A percentile compares a stretch with the other conserved stretches of the same genome.
These are phyloP conservation scores for Delichon dasypus DNA, from an alignment of 2,797 vertebrate species.

Conservation along the genomic window DNA sequence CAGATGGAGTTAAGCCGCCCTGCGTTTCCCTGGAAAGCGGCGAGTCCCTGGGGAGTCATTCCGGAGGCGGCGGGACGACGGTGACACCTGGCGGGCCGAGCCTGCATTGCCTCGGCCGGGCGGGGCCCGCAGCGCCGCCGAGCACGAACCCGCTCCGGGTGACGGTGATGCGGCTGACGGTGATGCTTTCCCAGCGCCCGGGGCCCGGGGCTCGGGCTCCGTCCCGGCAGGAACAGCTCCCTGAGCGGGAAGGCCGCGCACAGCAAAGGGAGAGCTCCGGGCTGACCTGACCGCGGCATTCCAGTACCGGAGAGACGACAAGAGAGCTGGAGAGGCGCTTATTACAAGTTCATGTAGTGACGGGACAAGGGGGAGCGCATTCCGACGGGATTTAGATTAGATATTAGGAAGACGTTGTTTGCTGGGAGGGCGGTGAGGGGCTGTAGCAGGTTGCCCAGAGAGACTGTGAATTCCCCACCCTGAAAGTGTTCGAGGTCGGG, in stretches of 20 bases:
- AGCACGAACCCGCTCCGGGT: accelerated
- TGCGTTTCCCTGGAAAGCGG: accelerated
- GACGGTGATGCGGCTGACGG: too few species aligned
- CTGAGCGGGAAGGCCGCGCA: accelerated
- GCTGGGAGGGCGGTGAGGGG: background rate
- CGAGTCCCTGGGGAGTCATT: accelerated
- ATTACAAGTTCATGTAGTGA: background rate
- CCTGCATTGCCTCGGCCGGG: background rate
- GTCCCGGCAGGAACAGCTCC: accelerated
- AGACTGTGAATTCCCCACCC: too few species aligned
- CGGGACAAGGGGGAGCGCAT: background rate
- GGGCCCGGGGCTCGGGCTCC: accelerated
- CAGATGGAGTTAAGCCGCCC: accelerated
- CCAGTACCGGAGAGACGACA: background rate
- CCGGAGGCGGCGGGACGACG: background rate
- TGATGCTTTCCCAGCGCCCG: accelerated
- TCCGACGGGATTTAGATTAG: background rate
- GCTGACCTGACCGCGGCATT: too few species aligned
- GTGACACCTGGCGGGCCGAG: background rate
- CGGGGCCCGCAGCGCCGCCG: background rate
- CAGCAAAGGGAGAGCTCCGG: background rate
- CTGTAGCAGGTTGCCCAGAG: background rate
- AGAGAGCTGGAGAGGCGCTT: background rate
- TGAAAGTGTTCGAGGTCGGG: background rate
- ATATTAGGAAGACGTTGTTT: background rate